Percentiles rank a stretch among this genome's conserved stretches.
Evolutionary conservation across 2,888 invertebrate genomes (phyloP).

Genomic region (Eristalis pertinax): DNA sequence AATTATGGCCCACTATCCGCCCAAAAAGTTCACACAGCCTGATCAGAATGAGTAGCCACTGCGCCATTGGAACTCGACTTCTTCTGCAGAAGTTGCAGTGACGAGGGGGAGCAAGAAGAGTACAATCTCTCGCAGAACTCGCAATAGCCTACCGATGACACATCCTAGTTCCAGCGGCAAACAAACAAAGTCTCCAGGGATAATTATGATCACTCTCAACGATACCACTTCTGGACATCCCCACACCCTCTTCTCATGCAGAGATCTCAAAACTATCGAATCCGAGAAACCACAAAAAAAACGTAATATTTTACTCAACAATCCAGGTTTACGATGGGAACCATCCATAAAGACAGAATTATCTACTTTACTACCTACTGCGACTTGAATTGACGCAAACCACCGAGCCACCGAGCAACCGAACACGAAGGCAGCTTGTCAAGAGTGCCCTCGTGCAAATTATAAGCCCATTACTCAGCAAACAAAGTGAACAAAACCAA

Average conservation of each 20-base stretch:
- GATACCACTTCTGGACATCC: background rate
- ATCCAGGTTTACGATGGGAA: constrained; percentile 32
- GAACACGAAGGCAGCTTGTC: constrained; percentile 6
- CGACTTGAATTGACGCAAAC: background rate
- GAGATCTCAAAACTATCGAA: background rate
- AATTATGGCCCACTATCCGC: too few species aligned
- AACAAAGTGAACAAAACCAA: constrained; percentile 8
- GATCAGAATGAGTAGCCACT: too few species aligned
- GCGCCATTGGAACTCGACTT: too few species aligned
- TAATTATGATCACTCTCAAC: background rate
- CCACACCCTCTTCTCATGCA: background rate
- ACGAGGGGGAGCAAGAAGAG: too few species aligned
- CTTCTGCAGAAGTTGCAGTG: too few species aligned
- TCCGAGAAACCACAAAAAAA: background rate
- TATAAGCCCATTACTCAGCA: constrained; percentile 53
- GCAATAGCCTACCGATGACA: background rate
- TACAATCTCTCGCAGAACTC: too few species aligned
- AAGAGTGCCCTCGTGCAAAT: constrained; percentile 52
- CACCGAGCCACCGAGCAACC: too few species aligned
- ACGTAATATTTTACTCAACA: background rate
- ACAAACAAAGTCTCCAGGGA: background rate
- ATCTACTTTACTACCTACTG: constrained; percentile 33
- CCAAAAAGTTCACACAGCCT: too few species aligned
- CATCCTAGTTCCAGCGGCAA: background rate
- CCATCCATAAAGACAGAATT: constrained; percentile 28